These are phyloP conservation scores for Drosophila paracracens DNA, from an alignment of 2,888 invertebrate genomes.

Conservation along the genomic window DNA sequence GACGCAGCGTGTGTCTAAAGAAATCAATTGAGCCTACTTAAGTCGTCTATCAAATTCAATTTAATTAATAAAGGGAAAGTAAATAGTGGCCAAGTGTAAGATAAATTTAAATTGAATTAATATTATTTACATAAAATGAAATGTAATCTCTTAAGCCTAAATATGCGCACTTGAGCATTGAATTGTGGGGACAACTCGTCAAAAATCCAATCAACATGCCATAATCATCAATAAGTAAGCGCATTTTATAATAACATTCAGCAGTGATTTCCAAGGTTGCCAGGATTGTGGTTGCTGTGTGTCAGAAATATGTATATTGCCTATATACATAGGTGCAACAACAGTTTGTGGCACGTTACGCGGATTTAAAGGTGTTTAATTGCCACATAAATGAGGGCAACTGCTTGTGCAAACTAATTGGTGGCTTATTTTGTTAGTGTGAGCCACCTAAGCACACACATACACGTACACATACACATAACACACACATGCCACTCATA, in stretches of 20 bases:
- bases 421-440: slow-evolving; percentile 25
- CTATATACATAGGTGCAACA: slow-evolving; percentile 15
- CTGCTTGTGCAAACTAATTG: slow-evolving; percentile 47
- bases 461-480: slow-evolving; percentile 2
- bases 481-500: slow-evolving; percentile 4
- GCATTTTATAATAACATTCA: not conserved
- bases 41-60: not conserved
- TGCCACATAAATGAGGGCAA: slow-evolving; percentile 68
- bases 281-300: not conserved
- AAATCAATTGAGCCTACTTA: not conserved
- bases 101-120: not conserved
- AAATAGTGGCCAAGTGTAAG: not conserved
- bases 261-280: slow-evolving; percentile 14
- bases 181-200: slow-evolving; percentile 2
- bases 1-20: not conserved
- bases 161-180: not conserved
- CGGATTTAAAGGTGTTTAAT: slow-evolving; percentile 61
- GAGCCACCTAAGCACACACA: slow-evolving; percentile 15
- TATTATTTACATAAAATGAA: not conserved
- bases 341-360: slow-evolving; percentile 20
- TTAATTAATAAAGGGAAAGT: not conserved
- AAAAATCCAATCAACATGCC: slow-evolving; percentile 11
- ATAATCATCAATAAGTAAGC: not conserved
- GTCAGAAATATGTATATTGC: slow-evolving; percentile 4
- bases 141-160: not conserved